Evolutionary conservation across 2,797 vertebrate genomes (phyloP), one percentile per base, ranked within the genome.

Genomic region (Myotis vivesi): DNA sequence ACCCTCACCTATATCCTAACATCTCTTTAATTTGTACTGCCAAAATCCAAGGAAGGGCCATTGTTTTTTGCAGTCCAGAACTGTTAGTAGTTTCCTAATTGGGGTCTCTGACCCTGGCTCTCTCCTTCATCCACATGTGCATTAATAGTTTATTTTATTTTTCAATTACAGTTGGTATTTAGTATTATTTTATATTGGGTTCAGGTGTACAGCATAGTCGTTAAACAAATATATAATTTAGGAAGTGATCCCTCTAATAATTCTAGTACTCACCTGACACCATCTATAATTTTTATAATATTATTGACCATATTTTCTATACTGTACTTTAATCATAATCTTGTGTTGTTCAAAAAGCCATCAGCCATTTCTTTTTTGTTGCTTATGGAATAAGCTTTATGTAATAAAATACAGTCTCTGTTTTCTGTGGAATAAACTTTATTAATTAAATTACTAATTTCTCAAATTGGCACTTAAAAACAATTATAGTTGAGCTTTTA

Each of bases 391-490:
- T 75, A 75, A 81, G 22, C 16, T 80, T 84, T 66, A 28, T 72
- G 91, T 92, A 59, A 53, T 92, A 44, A 88, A 80, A n/a, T 92
- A 73, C 19, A 44, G 64, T 91, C 55, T 5, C n/a, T 93, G n/a
- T 94, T 91, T 57, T 79, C 55, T 91, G 10, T 82, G 44, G 20
- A 91, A 23, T 90, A 87, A 66, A 84, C 49, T 94, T 91, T 57
- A 69, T 77, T 89, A 46, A n/a, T 59, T 93, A 83, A 55, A 81
- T 17, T 95, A 66, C 19, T 68, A 5, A 82, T 76, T 44, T 81
- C n/a, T 92, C 13, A 76, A 23, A 59, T 22, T 94, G 81, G 38
- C 3, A 69, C 44, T 36, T 19, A 92, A 76, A 55, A 89, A 76
- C 22, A 91, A 23, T 71, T 84, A 59, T 77, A 71, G 53, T 72